Conservation (phyloP, 2,113 vertebrate genomes). For the Castor canadensis region DNA sequence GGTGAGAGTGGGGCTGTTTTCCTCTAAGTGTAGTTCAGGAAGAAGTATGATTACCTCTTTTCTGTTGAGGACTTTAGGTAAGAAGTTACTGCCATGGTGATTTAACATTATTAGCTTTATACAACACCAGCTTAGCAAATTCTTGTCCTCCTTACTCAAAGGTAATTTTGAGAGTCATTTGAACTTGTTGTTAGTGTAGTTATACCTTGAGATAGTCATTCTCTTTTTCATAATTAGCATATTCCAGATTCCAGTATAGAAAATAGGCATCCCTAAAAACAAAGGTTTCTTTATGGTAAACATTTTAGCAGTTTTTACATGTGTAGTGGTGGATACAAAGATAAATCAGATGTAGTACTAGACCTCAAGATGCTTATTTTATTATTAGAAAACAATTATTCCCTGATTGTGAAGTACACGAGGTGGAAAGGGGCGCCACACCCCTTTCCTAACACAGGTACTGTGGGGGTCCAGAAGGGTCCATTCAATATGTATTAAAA, state of each 20-base stretch:
- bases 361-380: neutral
- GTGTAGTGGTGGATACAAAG: neutral
- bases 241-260: neutral
- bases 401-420: accelerated
- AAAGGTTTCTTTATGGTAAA: neutral
- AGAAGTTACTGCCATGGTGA: neutral
- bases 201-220: neutral
- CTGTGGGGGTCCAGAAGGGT: neutral
- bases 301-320: neutral
- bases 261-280: neutral
- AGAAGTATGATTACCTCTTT: constrained; percentile 52
- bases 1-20: neutral
- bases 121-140: neutral
- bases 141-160: neutral
- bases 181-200: neutral
- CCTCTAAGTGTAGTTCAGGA: neutral
- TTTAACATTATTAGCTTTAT: neutral
- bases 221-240: neutral
- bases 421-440: neutral
- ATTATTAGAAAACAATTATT: constrained; percentile 9
- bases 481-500: neutral
- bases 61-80: constrained; percentile 12
- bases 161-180: neutral
- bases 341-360: neutral
- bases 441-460: neutral